Base-by-base conservation (phyloP, 2,888 invertebrate species). In the Drosophila mulleri region DNA sequence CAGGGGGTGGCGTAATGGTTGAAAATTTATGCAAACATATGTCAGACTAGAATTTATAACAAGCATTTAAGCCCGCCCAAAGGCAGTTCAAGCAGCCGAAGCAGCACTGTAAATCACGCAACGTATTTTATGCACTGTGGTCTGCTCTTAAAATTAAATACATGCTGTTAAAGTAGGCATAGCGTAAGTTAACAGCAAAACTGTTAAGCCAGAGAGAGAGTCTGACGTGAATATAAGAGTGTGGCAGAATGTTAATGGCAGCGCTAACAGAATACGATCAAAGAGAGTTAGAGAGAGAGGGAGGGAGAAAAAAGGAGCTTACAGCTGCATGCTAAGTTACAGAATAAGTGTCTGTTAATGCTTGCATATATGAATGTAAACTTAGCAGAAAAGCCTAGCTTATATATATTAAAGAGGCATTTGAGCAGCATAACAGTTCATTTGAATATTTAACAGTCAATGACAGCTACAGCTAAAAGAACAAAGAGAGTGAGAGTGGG, bases 11-110 rank as follows among this genome's bases (percentile, higher is more conserved):
- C 53, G 37, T 12, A 58, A 37, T 26, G 53, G 44, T 63, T 68
- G 60, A 58, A 71, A 86, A 88, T 83, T 86, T 86, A 88, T 86
- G 88, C 85, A 86, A 84, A 82, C 88, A 86, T 88, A 88, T 88
- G 85, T 86, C 88, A 76, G 71, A 62, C 67, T 67, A 71, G 84
- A 86, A 88, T 87, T 87, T 86, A 73, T 80, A 82, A 78, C 75
- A 75, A 78, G 80, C 69, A 81, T 74, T 71, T 67, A 71, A 67
- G 67, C 66, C 54, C 42, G 7, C 3, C 18, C 48, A 9, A 14
- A 1, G 16, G 37, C 14, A 20, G 14, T 20, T 7, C 2, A 18
- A 32, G 12, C 35, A 35, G 20, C 18, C 16, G 6, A 23, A 48
- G 41, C 29, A 48, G 47, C 45, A 29, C 58, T 64, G 14, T 16